A percentile compares a stretch with the other conserved stretches of the same genome.
phyloP scores from a whole-genome alignment of 2,797 vertebrate species.

The Pachyuromys duprasi region DNA sequence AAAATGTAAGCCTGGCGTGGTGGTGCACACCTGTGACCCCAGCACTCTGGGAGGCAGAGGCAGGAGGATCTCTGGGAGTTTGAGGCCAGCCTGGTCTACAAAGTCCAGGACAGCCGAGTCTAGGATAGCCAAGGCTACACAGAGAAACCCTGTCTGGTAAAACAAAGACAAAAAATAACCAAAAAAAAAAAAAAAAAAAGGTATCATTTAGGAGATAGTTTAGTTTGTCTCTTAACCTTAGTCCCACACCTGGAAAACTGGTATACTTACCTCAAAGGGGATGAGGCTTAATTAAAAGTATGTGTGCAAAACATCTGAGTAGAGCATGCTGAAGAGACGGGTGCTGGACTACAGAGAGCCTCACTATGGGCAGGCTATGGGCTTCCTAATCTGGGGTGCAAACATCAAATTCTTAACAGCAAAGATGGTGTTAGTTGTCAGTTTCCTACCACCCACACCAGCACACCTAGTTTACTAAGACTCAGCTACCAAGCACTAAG shows the following conservation, averaged over 20 bases:
- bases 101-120: no score
- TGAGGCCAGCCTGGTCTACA: no score
- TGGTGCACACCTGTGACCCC: no score
- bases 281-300: slow-evolving; percentile 44
- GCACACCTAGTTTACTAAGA: background rate
- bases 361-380: background rate
- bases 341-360: background rate
- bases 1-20: no score
- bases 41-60: no score
- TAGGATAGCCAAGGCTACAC: no score
- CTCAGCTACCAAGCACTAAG: background rate
- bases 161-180: no score
- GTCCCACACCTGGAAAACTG: slow-evolving; percentile 45
- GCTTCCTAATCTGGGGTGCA: slow-evolving; percentile 38
- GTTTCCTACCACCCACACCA: background rate
- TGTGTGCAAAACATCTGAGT: background rate
- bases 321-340: background rate
- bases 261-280: slow-evolving; percentile 72
- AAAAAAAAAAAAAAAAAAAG: background rate
- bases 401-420: background rate
- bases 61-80: no score
- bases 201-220: slow-evolving; percentile 58
- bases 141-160: no score
- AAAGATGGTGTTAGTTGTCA: background rate
- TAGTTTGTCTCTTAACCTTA: slow-evolving; percentile 1